Conservation (phyloP, 2,797 vertebrate species). For the Esox masquinongy region DNA sequence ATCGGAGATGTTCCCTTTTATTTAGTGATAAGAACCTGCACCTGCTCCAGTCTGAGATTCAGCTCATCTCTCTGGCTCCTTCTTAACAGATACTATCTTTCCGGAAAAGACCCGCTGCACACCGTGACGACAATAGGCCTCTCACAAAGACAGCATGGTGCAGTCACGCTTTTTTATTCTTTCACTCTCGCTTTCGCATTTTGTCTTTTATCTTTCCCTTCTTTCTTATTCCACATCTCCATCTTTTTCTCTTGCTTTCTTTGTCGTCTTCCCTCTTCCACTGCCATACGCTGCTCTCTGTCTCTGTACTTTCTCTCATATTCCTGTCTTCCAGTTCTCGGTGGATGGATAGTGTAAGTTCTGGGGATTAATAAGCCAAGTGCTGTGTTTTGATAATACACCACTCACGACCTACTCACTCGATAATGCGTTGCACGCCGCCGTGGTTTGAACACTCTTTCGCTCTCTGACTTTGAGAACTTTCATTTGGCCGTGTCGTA, state of each 20-base stretch:
- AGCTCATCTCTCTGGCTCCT: not conserved
- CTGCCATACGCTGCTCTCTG: conserved; percentile 1
- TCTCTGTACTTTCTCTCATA: not conserved
- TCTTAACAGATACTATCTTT: not conserved
- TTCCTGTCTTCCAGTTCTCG: no score
- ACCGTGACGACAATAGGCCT: not conserved
- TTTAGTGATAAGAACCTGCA: not conserved
- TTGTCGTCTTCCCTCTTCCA: not conserved
- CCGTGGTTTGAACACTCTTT: no score
- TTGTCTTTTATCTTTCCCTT: conserved; percentile 14
- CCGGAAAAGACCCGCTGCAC: not conserved
- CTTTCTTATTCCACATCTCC: conserved; percentile 5
- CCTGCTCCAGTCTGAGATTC: not conserved
- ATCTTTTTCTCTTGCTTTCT: not conserved
- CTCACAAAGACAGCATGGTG: not conserved
- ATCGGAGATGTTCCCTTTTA: not conserved
- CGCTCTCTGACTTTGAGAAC: no score
- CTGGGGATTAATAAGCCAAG: no score
- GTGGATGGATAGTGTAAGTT: no score
- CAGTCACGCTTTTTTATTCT: conserved; percentile 2
- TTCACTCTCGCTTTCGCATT: not conserved
- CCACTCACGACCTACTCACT: not conserved
- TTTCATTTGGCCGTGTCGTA: no score
- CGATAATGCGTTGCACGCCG: no score
- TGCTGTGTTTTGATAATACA: not conserved